A percentile compares a stretch with the other conserved stretches of the same genome.
These are phyloP conservation scores for Drosophila sechellia DNA, from an alignment of 1,140 invertebrate genomes.

Conservation along the genomic window DNA sequence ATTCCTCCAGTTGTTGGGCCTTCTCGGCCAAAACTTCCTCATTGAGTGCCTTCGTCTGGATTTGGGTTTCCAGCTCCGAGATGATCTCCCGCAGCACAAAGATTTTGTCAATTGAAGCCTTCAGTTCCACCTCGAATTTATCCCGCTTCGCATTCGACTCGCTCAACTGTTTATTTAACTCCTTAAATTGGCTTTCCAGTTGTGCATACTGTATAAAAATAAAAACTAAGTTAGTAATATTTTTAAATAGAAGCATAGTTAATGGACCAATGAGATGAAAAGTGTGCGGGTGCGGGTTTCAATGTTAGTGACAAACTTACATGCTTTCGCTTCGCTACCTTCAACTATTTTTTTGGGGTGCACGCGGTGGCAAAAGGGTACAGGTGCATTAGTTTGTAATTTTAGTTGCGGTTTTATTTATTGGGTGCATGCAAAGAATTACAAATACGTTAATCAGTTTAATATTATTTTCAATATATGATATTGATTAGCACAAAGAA, in stretches of 20 bases:
- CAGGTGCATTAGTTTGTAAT: constrained; percentile 26
- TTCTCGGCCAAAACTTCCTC: constrained; percentile 79
- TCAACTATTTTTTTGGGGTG: constrained; percentile 56
- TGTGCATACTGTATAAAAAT: constrained; percentile 87
- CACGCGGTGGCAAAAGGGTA: constrained; percentile 29
- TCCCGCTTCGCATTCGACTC: constrained; percentile 87
- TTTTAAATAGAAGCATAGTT: not conserved
- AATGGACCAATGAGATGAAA: not conserved
- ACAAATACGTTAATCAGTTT: constrained; percentile 7
- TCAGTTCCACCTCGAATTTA: constrained; percentile 88
- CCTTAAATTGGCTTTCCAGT: constrained; percentile 88
- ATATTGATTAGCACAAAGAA: constrained; percentile 8
- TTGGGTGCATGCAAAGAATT: constrained; percentile 65
- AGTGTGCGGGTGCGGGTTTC: constrained; percentile 25
- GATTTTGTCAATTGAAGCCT: constrained; percentile 90
- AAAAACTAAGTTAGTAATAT: not conserved
- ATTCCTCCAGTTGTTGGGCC: constrained; percentile 82
- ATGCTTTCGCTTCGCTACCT: constrained; percentile 60
- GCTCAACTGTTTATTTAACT: constrained; percentile 87
- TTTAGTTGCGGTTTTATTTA: constrained; percentile 43
- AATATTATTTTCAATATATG: too few relatives aligned
- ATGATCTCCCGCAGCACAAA: constrained; percentile 90
- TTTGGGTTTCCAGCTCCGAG: constrained; percentile 89
- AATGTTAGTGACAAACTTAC: constrained; percentile 62
- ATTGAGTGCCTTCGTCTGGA: constrained; percentile 87